Base-by-base conservation (phyloP, 2,888 invertebrate genomes). In the Dexiosoma caninum region DNA sequence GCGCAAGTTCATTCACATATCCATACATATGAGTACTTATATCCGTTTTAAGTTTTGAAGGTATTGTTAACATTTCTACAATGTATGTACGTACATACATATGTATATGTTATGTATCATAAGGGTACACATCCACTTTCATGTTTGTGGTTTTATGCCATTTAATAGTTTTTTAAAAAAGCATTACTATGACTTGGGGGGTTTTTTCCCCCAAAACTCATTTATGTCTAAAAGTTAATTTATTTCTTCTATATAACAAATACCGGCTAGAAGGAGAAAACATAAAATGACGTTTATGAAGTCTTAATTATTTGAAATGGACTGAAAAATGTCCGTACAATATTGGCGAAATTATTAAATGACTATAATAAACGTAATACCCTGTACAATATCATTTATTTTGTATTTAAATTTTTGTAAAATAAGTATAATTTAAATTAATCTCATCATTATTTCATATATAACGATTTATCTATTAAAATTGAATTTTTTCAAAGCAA, bases 191-290 rank as follows among this genome's bases (percentile, higher is more conserved):
- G 72, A 77, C 42, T 77, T 74, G 32, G 59, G 42, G 72, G 64
- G 40, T 77, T 81, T 74, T 77, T 81, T 74, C 57, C 40, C 72
- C 74, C 40, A 69, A 70, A 81, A 81, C 59, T 70, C 81, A 81
- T 77, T 81, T 69, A 57, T 70, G 77, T 77, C 64, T 46, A 30
- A 30, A 64, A 71, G 49, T 35, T 27, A 66, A 59, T 59, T 55
- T 69, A 69, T 62, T 30, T 51, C 16, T 32, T 51, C 57, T 78
- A 9, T 64, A 49, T 49, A 40, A 21, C 57, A 64, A 12, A 66
- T 49, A 51, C 40, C 55, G 30, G 10, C 46, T 16, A 42, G 1
- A 23, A 27, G 32, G 6, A 40, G 12, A 37, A 12, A 12, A 37
- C 2, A 3, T 6, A 21, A 21, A 10, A 9, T 12, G 30, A 59